phyloP scores from a whole-genome alignment of 1,140 invertebrate species.

The Drosophila auraria region DNA sequence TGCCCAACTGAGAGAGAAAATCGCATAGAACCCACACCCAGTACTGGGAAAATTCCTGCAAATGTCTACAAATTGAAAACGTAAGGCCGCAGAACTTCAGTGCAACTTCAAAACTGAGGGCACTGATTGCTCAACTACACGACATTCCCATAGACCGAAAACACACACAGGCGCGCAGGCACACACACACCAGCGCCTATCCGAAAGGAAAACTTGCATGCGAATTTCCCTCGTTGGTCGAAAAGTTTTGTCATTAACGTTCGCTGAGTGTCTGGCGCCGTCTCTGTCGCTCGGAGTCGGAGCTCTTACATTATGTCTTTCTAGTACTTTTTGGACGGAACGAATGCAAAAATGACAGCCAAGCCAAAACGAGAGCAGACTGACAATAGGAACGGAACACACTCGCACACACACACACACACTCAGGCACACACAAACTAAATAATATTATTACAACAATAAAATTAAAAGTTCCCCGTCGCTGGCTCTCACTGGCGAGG shows the following conservation, averaged over 20 bases:
- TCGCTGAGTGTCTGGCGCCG: conserved; percentile 48
- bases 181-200: conserved; percentile 5
- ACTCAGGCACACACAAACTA: conserved; percentile 51
- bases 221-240: conserved; percentile 71
- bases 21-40: conserved; percentile 1
- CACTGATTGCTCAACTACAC: conserved; percentile 69
- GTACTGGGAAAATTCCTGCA: conserved; percentile 35
- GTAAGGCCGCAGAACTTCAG: conserved; percentile 68
- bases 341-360: conserved; percentile 74
- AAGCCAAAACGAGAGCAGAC: conserved; percentile 40
- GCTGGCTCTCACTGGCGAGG: conserved; percentile 27
- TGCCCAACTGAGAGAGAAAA: background rate
- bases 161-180: conserved; percentile 7
- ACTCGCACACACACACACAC: conserved; percentile 37
- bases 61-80: conserved; percentile 53
- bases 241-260: conserved; percentile 83
- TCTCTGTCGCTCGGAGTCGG: conserved; percentile 6
- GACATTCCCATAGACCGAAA: conserved; percentile 31
- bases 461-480: conserved; percentile 70
- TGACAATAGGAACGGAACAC: conserved; percentile 28
- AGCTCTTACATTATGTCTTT: conserved; percentile 67
- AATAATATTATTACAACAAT: conserved; percentile 80
- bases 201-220: conserved; percentile 58
- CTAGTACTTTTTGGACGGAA: conserved; percentile 59
- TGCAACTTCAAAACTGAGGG: conserved; percentile 60